These are phyloP conservation scores for Augochlora pura DNA, from an alignment of 1,140 invertebrate genomes.

Conservation along the genomic window DNA sequence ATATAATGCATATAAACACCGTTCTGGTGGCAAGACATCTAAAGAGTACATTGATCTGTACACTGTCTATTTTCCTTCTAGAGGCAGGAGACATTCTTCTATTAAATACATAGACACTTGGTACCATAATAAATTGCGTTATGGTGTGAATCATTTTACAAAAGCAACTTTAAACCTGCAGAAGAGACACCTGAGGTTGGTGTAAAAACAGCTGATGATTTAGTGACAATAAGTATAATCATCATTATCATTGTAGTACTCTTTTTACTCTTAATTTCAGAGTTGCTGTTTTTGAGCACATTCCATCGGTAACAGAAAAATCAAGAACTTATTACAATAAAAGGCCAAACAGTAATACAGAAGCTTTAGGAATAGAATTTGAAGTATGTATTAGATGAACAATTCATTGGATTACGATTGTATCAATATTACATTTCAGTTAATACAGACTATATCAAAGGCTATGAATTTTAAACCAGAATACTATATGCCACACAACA, in stretches of 20 bases:
- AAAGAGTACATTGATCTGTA: slow-evolving; percentile 81
- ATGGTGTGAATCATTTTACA: slow-evolving; percentile 80
- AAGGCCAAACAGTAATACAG: slow-evolving; percentile 53
- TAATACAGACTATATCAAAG: slow-evolving; percentile 84
- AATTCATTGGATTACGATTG: slow-evolving; percentile 24
- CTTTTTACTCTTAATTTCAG: slow-evolving; percentile 70
- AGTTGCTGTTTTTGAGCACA: slow-evolving; percentile 85
- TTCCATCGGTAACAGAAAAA: slow-evolving; percentile 84
- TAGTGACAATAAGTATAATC: too few relatives aligned
- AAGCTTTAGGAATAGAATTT: slow-evolving; percentile 82
- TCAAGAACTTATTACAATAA: slow-evolving; percentile 71
- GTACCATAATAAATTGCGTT: slow-evolving; percentile 82
- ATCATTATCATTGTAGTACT: background rate
- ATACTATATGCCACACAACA: slow-evolving; percentile 84
- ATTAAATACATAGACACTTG: slow-evolving; percentile 84
- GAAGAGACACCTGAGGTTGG: slow-evolving; percentile 67
- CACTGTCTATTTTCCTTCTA: slow-evolving; percentile 86
- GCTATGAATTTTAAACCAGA: slow-evolving; percentile 85
- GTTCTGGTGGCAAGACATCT: slow-evolving; percentile 64
- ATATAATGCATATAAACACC: slow-evolving; percentile 73
- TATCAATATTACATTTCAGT: slow-evolving; percentile 76
- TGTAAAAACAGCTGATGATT: slow-evolving; percentile 7
- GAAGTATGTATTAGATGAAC: slow-evolving; percentile 76
- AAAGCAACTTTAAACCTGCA: slow-evolving; percentile 84
- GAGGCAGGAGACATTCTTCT: slow-evolving; percentile 77